Base-by-base conservation (phyloP, 2,888 invertebrate genomes). In the Orthonevra nobilis region DNA sequence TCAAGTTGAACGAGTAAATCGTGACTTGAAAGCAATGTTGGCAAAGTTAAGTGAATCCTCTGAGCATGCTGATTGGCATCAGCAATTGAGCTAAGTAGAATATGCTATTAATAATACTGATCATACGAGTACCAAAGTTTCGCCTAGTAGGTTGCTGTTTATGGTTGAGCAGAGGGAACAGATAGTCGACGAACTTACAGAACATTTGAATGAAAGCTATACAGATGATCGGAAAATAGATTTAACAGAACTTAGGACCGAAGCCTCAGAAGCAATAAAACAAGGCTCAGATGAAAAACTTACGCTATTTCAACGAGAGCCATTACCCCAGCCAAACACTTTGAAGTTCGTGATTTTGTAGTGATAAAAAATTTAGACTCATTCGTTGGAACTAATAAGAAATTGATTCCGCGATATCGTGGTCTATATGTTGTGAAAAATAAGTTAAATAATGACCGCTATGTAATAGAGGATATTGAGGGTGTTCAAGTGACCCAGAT, bases 1-100 rank as follows among this genome's bases (percentile, higher is more conserved):
- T 14, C 70, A 70, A 15, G 54, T 52, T 14, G 70, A 70, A 15
- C 28, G 69, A 1, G 40, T 58, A 2, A 69, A 60, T 15, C 32
- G 58, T 15, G 30, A 14, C 32, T 10, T 66, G 3, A 40, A 28
- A 17, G 30, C 54, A 28, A 66, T 66, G 42, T 28, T 54, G 9
- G 26, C 42, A 1, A 66, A 66, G 23, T 23, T 23, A 5, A 5
- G 3, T 5, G 23, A 23, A 5, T 23, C 23, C 3, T 5, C 23
- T 5, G 23, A 23, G 23, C 23, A 23, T 50, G 12, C 20, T 0
- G 28, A 30, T 6, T n/a, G 10, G 19, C 17, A 15, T 5, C 30
- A 30, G 19, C 28, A 30, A 2, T 17, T 30, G n/a, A 10, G n/a
- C 30, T 30, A 9, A 0, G 48, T 15, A n/a, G 48, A 48, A 14